Percentiles rank a stretch among this genome's conserved stretches.
These are phyloP conservation scores for Bombus waltoni DNA, from an alignment of 1,140 invertebrate genomes.

Conservation along the genomic window DNA sequence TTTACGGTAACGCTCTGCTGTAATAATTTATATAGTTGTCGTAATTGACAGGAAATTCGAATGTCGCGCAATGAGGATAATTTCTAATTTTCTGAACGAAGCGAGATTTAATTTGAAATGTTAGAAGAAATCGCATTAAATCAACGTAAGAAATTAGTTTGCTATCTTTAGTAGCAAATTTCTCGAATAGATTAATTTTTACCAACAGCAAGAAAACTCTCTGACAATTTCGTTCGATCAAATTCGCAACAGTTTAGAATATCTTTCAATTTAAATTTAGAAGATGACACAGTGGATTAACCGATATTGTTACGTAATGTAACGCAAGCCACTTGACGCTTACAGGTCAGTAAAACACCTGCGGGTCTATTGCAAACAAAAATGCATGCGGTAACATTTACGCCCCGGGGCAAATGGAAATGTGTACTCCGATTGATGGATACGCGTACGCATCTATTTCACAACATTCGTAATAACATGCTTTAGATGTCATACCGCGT, in stretches of 20 bases:
- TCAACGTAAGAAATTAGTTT: not conserved
- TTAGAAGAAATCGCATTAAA: not conserved
- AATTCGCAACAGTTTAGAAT: not conserved
- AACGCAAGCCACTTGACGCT: constrained; percentile 33
- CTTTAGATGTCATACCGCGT: not conserved
- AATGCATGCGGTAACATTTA: constrained; percentile 40
- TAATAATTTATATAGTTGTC: not conserved
- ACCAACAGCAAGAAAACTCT: not conserved
- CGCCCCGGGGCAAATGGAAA: constrained; percentile 47
- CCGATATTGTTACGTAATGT: constrained; percentile 13
- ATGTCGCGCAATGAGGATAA: too few species aligned
- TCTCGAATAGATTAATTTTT: not conserved
- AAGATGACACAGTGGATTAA: constrained; percentile 23
- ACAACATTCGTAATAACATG: constrained; percentile 4
- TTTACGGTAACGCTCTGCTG: not conserved
- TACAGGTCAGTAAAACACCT: constrained; percentile 45
- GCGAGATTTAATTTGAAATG: not conserved
- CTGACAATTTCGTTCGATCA: not conserved
- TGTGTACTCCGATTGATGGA: not conserved
- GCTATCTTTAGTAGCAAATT: not conserved
- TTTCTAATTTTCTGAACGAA: not conserved
- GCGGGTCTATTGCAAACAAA: constrained; percentile 34
- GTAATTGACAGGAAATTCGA: not conserved
- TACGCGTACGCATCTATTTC: not conserved
- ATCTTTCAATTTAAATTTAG: constrained; percentile 17